Percentiles rank a stretch among this genome's conserved stretches.
phyloP scores from a whole-genome alignment of 2,113 vertebrate genomes.

The Odontesthes bonariensis region DNA sequence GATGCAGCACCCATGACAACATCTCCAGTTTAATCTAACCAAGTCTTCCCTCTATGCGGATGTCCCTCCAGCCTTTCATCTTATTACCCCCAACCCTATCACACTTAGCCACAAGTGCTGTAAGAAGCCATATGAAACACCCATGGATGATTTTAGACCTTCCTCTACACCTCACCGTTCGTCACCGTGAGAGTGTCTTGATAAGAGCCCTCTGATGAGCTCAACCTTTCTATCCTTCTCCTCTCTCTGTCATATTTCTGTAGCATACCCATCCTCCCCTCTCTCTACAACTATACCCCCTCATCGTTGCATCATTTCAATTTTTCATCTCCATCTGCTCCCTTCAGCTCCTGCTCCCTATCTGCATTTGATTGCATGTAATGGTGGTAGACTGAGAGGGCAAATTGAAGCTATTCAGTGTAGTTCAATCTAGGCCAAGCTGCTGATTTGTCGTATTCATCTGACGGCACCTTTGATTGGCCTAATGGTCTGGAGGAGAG shows the following conservation, averaged over 20 bases:
- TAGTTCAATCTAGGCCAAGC: conserved; percentile 50
- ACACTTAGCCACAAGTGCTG: conserved; percentile 36
- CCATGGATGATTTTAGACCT: conserved; percentile 51
- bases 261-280: background rate
- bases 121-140: conserved; percentile 51
- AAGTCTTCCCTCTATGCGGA: background rate
- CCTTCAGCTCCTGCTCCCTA: conserved; percentile 48
- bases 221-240: conserved; percentile 37
- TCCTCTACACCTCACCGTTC: conserved; percentile 37
- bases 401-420: conserved; percentile 75
- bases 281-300: background rate
- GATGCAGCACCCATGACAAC: conserved; percentile 3
- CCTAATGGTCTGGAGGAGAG: conserved; percentile 57
- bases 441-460: conserved; percentile 74
- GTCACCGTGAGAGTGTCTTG: conserved; percentile 52
- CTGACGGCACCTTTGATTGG: conserved; percentile 63
- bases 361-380: conserved; percentile 76
- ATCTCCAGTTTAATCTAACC: conserved; percentile 32
- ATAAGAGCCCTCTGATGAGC: conserved; percentile 57
- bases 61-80: conserved; percentile 28
- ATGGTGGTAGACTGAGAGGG: conserved; percentile 68
- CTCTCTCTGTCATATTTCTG: conserved; percentile 30
- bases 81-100: conserved; percentile 27
- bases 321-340: conserved; percentile 54
- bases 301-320: conserved; percentile 63